Base-by-base conservation (phyloP, 2,888 invertebrate genomes). In the Hermaeophaga mercurialis region DNA sequence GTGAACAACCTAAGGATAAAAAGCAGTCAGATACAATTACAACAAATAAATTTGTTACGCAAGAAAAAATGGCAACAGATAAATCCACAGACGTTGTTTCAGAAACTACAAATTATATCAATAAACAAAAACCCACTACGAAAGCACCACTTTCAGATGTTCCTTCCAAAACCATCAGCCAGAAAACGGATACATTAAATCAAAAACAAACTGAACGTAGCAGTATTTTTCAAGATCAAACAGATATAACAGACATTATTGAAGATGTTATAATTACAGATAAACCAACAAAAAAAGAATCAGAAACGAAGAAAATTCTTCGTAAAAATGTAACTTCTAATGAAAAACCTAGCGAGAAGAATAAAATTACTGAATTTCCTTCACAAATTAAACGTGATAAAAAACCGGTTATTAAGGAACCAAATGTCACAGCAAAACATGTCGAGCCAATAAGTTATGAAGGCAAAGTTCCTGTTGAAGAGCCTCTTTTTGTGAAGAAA, bases 401-500 rank as follows among this genome's bases (percentile, higher is more conserved):
- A 55, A 44, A 34, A 24, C 61, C 52, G 3, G 33, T 6, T 58
- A 60, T 55, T 34, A 43, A 34, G 17, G 43, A 52, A 52, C 43
- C 52, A 15, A 8, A 6, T 8, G 15, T 9, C 45, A 53, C 36
- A 28, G 24, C 41, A 8, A 26, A 39, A 24, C 9, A n/a, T 22
- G 12, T 47, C 5, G 34, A 44, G 22, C 50, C 50, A 12, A 50
- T 50, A 1, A 47, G 52, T 41, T 48, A 59, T 18, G 70, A 70
- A 64, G 66, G 61, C 31, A 66, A 49, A 61, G 59, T 70, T 22
- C 75, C 76, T 9, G 70, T 76, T 11, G 67, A 73, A 15, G 77
- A 78, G 63, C 74, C 75, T 8, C 22, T 72, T 3, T 59, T 67
- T 14, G 67, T 69, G 14, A 75, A 75, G 54, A 74, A 71, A 61